Percentiles rank a stretch among this genome's conserved stretches.
phyloP scores from a whole-genome alignment of 2,888 invertebrate genomes.

The Cybosia mesomella region DNA sequence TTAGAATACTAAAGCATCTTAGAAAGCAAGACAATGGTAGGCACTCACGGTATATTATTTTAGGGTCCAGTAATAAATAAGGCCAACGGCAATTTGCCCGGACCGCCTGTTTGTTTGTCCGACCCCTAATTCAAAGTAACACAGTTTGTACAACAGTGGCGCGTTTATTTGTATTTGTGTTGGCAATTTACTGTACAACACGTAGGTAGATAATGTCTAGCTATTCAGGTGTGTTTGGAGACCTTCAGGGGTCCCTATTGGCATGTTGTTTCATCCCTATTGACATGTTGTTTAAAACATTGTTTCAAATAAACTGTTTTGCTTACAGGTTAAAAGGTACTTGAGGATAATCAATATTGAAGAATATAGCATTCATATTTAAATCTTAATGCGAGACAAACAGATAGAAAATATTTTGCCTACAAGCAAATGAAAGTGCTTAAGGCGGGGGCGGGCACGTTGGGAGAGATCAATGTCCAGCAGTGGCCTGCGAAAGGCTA shows the following conservation, averaged over 20 bases:
- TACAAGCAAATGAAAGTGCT: no score
- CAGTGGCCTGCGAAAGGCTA: no score
- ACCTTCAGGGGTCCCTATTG: conserved; percentile 5
- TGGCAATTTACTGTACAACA: conserved; percentile 71
- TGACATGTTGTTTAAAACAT: not conserved
- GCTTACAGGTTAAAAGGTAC: not conserved
- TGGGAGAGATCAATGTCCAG: no score
- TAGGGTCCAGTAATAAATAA: conserved; percentile 71
- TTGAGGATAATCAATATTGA: not conserved
- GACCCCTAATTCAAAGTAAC: conserved; percentile 77
- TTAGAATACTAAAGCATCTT: conserved; percentile 43
- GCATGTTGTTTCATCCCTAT: conserved; percentile 1
- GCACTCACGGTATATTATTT: conserved; percentile 57
- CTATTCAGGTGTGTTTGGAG: conserved; percentile 17
- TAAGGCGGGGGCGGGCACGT: no score
- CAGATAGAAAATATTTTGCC: no score
- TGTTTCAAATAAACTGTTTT: not conserved
- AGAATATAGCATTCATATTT: not conserved
- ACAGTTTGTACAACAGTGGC: conserved; percentile 72
- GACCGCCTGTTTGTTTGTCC: conserved; percentile 68
- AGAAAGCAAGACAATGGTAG: conserved; percentile 48
- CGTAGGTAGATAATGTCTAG: conserved; percentile 44
- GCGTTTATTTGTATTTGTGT: conserved; percentile 70
- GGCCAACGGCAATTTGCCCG: conserved; percentile 63
- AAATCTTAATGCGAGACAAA: not conserved